Percentiles rank a stretch among this genome's conserved stretches.
phyloP scores from a whole-genome alignment of 2,888 invertebrate genomes.

The Cephus spinipes region DNA sequence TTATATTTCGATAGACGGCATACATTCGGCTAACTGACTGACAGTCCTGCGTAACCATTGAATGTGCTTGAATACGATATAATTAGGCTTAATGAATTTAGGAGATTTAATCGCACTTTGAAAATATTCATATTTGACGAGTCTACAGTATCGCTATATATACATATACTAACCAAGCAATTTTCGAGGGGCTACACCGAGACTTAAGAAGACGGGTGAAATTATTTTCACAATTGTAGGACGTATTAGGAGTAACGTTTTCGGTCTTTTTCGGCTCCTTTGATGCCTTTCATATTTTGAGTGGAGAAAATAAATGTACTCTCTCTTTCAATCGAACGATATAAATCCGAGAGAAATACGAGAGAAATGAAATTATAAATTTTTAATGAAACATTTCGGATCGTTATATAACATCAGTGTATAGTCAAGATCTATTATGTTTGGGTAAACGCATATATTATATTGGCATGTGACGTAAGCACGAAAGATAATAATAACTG shows the following conservation, averaged over 20 bases:
- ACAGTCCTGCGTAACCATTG: neutral
- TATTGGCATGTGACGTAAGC: neutral
- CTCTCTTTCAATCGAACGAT: too few species aligned
- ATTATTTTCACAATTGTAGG: too few species aligned
- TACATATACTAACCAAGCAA: neutral
- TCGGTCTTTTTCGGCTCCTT: too few species aligned
- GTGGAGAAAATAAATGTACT: too few species aligned
- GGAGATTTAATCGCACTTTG: neutral
- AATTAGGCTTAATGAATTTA: neutral
- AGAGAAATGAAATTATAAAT: neutral
- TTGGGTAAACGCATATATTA: neutral
- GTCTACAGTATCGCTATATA: neutral
- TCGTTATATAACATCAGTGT: neutral
- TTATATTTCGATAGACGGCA: neutral
- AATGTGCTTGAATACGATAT: neutral
- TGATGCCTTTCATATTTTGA: too few species aligned
- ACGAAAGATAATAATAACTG: neutral
- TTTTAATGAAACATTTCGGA: neutral
- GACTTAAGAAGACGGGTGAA: too few species aligned
- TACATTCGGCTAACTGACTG: neutral
- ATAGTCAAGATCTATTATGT: neutral
- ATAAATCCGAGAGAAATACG: neutral
- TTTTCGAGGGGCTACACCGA: too few species aligned
- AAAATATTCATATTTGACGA: neutral
- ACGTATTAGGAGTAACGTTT: too few species aligned